Base-by-base conservation (phyloP, 2,797 vertebrate species). In the Danio aesculapii region DNA sequence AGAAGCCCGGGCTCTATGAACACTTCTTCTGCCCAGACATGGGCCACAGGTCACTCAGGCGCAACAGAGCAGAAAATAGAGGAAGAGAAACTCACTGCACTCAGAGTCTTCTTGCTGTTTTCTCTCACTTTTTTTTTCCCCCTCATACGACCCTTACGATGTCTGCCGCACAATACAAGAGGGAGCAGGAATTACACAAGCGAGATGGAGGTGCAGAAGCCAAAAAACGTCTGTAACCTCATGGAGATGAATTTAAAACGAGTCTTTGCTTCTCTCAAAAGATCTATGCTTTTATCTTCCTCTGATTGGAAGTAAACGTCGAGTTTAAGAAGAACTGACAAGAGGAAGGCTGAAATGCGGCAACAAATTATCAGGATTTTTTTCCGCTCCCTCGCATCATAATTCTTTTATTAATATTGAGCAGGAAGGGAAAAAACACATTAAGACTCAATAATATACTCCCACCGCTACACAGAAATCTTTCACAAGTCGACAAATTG, bases 41-140 rank as follows among this genome's bases (percentile, higher is more conserved):
- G 64, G 75, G 69, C 77, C 66, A 81, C 30, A 47, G 71, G 69
- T 53, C 79, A 57, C 70, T 70, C 57, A 43, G 47, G 70, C 0
- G 78, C 78, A 80, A 64, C 50, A 1, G 69, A 80, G 78, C 78
- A 72, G 78, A 79, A 79, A 83, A 83, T 74, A 64, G 61, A 80
- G 68, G 57, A 79, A 84, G 21, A 86, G 53, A 75, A 79, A 73
- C 69, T 67, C 41, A 39, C 21, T 21, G 41, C 58, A 73, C 61
- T 14, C 17, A 30, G 57, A 70, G 59, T 66, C 6, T 52, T 47
- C 55, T 50, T 43, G 13, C 21, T 13, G 41, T 5, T 41, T 41
- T 79, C 30, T 59, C 14, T 59, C 61, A 47, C 30, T 46, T 49
- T 70, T 13, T 83, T 50, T 30, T 30, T 30, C 3, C 30, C 30